Percentiles rank a stretch among this genome's conserved stretches.
phyloP scores from a whole-genome alignment of 2,113 vertebrate species.

The Glaucidium brasilianum region DNA sequence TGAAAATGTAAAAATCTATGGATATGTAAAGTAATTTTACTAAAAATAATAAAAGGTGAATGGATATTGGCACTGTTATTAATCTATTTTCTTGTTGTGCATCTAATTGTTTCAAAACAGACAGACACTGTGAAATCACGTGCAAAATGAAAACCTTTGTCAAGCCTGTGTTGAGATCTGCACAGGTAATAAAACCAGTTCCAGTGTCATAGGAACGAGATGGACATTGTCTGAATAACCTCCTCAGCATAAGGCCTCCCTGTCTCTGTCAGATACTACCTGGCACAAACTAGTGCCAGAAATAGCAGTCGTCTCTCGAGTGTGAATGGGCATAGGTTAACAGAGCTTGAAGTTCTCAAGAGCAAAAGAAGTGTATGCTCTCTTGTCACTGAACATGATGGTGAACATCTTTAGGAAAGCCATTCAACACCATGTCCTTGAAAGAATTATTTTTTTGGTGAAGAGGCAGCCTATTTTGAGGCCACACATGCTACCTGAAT shows the following conservation, averaged over 20 bases:
- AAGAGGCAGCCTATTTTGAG: not conserved
- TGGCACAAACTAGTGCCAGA: not conserved
- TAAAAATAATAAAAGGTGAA: not conserved
- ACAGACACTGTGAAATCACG: not conserved
- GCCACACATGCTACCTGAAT: not conserved
- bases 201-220: not conserved
- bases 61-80: not conserved
- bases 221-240: not conserved
- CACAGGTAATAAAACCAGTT: not conserved
- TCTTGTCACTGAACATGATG: not conserved
- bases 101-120: not conserved
- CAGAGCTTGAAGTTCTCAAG: not conserved
- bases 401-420: not conserved
- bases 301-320: not conserved
- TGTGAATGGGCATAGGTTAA: not conserved
- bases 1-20: not conserved
- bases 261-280: not conserved
- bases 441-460: not conserved
- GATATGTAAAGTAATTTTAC: not conserved
- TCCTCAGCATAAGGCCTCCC: not conserved
- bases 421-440: not conserved
- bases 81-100: not conserved
- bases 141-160: not conserved
- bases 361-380: not conserved
- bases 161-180: not conserved